phyloP scores from a whole-genome alignment of 2,797 vertebrate genomes.

The Chaenodraco wilsoni region DNA sequence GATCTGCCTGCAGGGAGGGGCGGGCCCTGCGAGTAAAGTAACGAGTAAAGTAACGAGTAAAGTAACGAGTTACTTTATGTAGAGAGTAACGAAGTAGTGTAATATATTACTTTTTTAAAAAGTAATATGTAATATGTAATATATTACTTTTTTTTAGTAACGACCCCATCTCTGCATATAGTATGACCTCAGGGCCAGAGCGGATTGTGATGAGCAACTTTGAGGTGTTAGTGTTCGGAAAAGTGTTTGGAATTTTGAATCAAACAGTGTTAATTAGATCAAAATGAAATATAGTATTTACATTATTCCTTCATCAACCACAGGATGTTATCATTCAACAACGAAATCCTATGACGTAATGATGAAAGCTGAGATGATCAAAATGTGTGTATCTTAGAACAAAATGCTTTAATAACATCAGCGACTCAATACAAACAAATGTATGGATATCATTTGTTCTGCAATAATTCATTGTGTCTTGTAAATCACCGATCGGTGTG shows the following conservation, averaged over 20 bases:
- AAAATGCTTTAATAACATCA: background rate
- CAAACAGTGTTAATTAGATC: background rate
- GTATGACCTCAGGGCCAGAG: background rate
- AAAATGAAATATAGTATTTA: background rate
- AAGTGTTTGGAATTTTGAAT: background rate
- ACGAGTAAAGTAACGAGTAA: no score
- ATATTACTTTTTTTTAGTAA: no score
- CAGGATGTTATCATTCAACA: background rate
- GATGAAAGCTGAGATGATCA: no score
- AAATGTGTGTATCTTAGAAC: background rate
- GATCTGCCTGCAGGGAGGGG: no score
- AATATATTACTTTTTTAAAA: no score
- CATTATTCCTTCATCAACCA: no score
- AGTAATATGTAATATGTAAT: no score
- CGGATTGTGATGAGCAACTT: background rate
- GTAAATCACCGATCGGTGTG: no score
- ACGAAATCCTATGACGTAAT: background rate
- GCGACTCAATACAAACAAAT: background rate
- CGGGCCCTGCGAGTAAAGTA: no score
- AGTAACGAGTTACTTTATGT: no score
- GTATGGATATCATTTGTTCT: background rate
- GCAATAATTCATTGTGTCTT: background rate
- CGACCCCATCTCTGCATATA: background rate
- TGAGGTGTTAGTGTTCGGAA: background rate
- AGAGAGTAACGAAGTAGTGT: no score